Conservation (phyloP, 2,113 vertebrate species). For the Clinocottus analis region DNA sequence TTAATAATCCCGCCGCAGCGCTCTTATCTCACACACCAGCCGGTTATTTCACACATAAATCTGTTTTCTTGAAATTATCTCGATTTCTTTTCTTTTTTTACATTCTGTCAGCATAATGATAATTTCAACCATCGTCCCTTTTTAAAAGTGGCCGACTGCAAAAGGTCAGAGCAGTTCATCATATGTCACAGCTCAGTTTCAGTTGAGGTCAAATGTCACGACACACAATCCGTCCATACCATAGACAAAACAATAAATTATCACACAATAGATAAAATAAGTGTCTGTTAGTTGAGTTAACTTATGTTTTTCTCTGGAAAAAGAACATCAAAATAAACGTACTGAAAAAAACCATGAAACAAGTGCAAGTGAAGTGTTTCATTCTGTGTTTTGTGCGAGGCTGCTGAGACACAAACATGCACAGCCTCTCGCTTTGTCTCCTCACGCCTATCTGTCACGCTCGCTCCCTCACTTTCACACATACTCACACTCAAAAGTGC, state of each 20-base stretch:
- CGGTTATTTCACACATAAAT: constrained; percentile 30
- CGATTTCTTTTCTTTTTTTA: neutral
- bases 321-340: constrained; percentile 64
- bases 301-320: constrained; percentile 54
- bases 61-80: constrained; percentile 1
- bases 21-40: constrained; percentile 49
- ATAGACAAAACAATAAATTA: constrained; percentile 14
- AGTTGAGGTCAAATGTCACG: constrained; percentile 44
- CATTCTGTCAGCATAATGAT: neutral
- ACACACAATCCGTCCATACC: constrained; percentile 22
- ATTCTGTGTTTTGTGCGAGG: constrained; percentile 45
- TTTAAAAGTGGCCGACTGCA: neutral
- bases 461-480: constrained; percentile 57
- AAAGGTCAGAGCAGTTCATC: constrained; percentile 13
- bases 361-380: constrained; percentile 39
- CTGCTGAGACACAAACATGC: constrained; percentile 52
- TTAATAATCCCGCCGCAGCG: constrained; percentile 39
- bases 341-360: constrained; percentile 41
- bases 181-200: constrained; percentile 17
- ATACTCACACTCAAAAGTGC: constrained; percentile 54
- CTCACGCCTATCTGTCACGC: constrained; percentile 51
- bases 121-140: neutral
- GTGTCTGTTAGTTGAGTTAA: constrained; percentile 49
- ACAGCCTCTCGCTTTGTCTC: constrained; percentile 43
- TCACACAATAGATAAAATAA: constrained; percentile 28